Evolutionary conservation across 2,888 invertebrate species (phyloP), one percentile per base, ranked within the genome.

Genomic region (Ernsta delagoae): DNA sequence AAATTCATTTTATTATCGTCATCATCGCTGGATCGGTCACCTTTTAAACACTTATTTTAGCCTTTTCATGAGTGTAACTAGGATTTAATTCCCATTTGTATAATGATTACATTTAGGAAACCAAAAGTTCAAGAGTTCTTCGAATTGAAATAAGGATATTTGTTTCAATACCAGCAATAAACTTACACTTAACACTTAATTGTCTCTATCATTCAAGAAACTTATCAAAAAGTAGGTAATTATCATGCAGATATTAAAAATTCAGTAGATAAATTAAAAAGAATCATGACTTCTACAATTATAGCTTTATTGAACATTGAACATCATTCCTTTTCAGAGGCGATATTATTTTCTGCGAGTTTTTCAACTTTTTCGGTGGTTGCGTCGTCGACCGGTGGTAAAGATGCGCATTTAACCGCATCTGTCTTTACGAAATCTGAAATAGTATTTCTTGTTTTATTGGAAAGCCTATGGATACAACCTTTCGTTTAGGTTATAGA

Each of bases 341-440:
- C 45, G 4, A n/a, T 48, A 8, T 24, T 48, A 7, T 41, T 16
- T 16, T 16, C 41, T 41, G 8, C 41, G 3, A n/a, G 5, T 5
- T 53, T 9, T 11, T 59, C 7, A 4, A 16, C 4, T 36, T 65
- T 66, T 43, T 70, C 56, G 8, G 70, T 60, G 11, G 66, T 36
- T 59, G 2, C n/a, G 3, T 41, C 54, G 4, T 67, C 74, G 9
- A 82, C 72, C 4, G 75, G 70, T 0, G 83, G 82, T 57, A 84
- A 73, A 3, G 75, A n/a, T n/a, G 60, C 45, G 68, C 87, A 86
- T 8, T 72, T 72, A 3, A 70, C 62, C 3, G 41, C 7, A 3
- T 63, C 4, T 1, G 77, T 73, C 75, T 79, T 82, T 5, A 59
- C 66, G 43, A 75, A 86, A 71, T 78, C 86, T 86, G 77, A 70